Evolutionary conservation across 2,888 invertebrate genomes (phyloP).

Genomic region (Drosophila hamatofila): DNA sequence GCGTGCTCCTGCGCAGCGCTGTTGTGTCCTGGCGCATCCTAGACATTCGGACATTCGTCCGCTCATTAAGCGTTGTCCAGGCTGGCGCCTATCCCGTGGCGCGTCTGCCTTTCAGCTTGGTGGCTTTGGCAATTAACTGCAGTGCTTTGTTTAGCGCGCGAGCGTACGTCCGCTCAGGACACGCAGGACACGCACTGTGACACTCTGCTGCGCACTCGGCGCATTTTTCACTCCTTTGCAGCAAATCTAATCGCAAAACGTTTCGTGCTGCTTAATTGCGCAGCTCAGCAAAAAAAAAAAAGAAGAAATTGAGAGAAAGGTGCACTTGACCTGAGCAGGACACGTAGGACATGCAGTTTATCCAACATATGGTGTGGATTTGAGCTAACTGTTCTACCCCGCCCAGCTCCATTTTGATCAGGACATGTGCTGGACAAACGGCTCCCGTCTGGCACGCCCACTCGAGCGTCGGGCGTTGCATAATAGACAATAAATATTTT

Average conservation of each 20-base stretch:
- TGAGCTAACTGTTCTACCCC: conserved; percentile 19
- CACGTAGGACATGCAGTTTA: neutral
- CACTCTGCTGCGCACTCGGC: conserved; percentile 49
- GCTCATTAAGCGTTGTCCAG: conserved; percentile 61
- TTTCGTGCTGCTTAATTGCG: conserved; percentile 66
- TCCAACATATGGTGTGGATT: conserved; percentile 55
- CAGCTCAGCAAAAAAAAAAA: conserved; percentile 3
- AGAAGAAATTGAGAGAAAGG: neutral
- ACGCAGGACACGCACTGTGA: conserved; percentile 36
- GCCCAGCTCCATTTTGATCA: conserved; percentile 26
- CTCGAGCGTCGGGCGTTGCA: conserved; percentile 19
- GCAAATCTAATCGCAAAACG: conserved; percentile 67
- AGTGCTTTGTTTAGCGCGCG: conserved; percentile 53
- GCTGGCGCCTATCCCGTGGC: conserved; percentile 76
- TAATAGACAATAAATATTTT: conserved; percentile 64
- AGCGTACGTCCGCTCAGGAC: conserved; percentile 42
- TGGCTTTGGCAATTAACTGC: conserved; percentile 81
- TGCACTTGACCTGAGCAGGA: conserved; percentile 35
- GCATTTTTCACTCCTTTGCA: conserved; percentile 70
- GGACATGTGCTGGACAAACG: conserved; percentile 73
- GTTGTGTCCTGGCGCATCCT: conserved; percentile 16
- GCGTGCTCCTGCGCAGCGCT: conserved; percentile 41
- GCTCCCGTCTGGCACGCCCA: conserved; percentile 64
- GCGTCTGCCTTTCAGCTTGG: conserved; percentile 65
- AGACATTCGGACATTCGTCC: conserved; percentile 57